Percentiles rank a stretch among this genome's conserved stretches.
Evolutionary conservation across 2,113 vertebrate species (phyloP).

Genomic region (Cromileptes altivelis): DNA sequence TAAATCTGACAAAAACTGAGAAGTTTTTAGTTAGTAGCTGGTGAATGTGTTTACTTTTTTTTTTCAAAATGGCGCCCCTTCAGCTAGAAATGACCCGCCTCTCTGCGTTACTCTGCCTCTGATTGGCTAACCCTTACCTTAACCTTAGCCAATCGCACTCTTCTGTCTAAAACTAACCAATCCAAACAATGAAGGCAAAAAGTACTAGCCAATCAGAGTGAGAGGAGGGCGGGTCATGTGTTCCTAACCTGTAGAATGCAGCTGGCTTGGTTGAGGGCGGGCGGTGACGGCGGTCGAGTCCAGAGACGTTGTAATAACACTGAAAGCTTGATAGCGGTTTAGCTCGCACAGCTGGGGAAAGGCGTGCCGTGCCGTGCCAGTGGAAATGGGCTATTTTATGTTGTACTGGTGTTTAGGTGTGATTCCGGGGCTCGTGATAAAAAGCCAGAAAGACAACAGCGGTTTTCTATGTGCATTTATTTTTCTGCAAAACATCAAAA

Average conservation of each 20-base stretch:
- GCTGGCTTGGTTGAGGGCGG: background rate
- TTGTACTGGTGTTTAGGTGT: too few species aligned
- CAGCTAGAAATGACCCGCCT: too few species aligned
- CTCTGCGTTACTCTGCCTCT: too few species aligned
- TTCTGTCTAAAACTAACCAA: too few species aligned
- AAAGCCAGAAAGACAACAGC: background rate
- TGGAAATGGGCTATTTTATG: slow-evolving; percentile 3
- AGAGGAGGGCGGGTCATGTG: too few species aligned
- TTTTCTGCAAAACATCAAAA: slow-evolving; percentile 55
- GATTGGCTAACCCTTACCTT: too few species aligned
- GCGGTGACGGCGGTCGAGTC: background rate
- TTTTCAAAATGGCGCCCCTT: slow-evolving; percentile 36
- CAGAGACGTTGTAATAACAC: background rate
- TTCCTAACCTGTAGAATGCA: too few species aligned
- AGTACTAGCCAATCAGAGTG: too few species aligned
- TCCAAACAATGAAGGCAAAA: too few species aligned
- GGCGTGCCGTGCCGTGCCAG: background rate
- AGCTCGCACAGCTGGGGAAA: background rate
- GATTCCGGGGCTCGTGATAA: too few species aligned
- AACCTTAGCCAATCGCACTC: too few species aligned
- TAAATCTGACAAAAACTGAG: background rate
- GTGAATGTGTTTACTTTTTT: background rate
- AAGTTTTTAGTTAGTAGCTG: background rate
- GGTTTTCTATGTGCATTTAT: slow-evolving; percentile 29
- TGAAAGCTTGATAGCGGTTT: background rate